Percentiles rank a stretch among this genome's conserved stretches.
Evolutionary conservation across 1,140 invertebrate genomes (phyloP).

Genomic region (Hetaerina americana): DNA sequence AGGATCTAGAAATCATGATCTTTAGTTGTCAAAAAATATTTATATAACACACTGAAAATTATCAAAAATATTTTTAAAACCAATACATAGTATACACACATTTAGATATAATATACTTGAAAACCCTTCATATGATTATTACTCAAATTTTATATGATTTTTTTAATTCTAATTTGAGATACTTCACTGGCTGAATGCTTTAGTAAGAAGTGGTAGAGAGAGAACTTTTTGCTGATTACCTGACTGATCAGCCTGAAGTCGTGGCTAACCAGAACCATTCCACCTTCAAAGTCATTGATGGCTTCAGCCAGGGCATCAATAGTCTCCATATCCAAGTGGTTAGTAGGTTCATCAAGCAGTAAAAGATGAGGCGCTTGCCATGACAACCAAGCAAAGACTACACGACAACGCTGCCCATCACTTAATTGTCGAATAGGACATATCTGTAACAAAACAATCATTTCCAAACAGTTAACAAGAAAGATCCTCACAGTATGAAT

Average conservation of each 20-base stretch:
- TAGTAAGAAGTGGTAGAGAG: no score
- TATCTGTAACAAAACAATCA: constrained; percentile 42
- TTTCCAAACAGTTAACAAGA: neutral
- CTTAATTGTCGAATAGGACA: constrained; percentile 95
- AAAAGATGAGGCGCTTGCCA: constrained; percentile 91
- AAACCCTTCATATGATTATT: no score
- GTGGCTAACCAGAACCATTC: constrained; percentile 94
- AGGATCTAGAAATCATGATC: no score
- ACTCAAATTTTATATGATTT: no score
- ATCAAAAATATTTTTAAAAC: neutral
- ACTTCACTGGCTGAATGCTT: no score
- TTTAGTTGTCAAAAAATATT: no score
- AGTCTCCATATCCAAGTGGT: constrained; percentile 98
- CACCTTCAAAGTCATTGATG: constrained; percentile 95
- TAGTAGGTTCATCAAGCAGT: constrained; percentile 94
- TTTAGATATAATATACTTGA: no score
- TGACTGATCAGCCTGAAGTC: constrained; percentile 98
- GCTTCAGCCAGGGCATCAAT: constrained; percentile 97
- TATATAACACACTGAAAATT: neutral
- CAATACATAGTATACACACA: no score
- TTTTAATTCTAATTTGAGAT: no score
- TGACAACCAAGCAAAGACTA: constrained; percentile 95
- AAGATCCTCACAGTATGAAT: neutral
- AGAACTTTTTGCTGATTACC: constrained; percentile 45
- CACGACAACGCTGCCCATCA: constrained; percentile 95